Base-by-base conservation (phyloP, 64 coral and sea anemone genomes). In the Trachythela sp. region DNA sequence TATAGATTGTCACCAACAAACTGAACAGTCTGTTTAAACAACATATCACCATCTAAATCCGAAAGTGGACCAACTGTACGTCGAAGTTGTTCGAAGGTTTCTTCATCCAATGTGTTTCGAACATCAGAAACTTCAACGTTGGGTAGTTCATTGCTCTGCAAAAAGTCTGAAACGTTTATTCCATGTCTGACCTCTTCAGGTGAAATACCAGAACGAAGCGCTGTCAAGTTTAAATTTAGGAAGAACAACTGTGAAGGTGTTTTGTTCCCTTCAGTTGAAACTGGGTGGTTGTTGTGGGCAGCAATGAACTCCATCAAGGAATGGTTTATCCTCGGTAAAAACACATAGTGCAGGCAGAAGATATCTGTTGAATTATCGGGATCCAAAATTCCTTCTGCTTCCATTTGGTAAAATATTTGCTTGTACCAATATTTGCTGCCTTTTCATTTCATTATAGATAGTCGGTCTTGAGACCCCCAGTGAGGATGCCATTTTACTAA, bases 331-430 rank as follows among this genome's bases (percentile, higher is more conserved):
- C 75, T 35, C 6, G 75, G 75, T 80, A 80, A 39, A 39, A 38
- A 80, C 38, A 80, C 75, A 80, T 80, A 80, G 33, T 80, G 75
- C 27, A 80, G 75, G 75, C 75, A 80, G 37, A 80, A 39, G 32
- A 80, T 80, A 30, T 80, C 75, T 6, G 75, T 80, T 13, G 32
- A 35, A 36, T 80, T 80, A 80, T 80, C 38, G 10, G 37, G 33
- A 80, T 80, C 75, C 32, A 80, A 39, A 39, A 80, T 39, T 37
- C 75, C 75, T 20, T 80, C 75, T 36, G 8, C 9, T 37, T 80
- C 75, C 75, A 80, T 35, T 80, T 80, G 13, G 13, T 39, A 38
- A 29, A 80, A 80, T 0, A 38, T 30, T 80, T 37, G 32, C 75
- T 80, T 80, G 75, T 80, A 80, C 33, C 37, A 37, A 80, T 13